Conservation (phyloP, 2,797 vertebrate species). For the Neostethus bicornis region DNA sequence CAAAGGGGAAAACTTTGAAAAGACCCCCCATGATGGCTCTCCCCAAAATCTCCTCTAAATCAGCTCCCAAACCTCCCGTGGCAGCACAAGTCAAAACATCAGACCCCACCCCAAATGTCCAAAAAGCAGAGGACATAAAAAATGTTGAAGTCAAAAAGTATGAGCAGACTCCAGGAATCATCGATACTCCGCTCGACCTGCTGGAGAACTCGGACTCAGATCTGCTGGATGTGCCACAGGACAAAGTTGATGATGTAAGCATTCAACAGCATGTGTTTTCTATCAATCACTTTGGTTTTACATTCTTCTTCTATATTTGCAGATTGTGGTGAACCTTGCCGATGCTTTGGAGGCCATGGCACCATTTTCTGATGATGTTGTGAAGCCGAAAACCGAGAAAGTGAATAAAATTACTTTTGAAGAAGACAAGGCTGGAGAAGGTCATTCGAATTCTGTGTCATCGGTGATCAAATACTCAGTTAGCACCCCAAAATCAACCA, state of each 20-base stretch:
- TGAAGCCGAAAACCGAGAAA: conserved; percentile 8
- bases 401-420: conserved; percentile 22
- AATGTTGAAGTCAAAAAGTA: background rate
- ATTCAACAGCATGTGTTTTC: background rate
- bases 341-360: conserved; percentile 74
- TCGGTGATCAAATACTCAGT: conserved; percentile 83
- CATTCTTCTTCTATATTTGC: background rate
- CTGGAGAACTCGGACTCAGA: conserved; percentile 68
- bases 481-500: conserved; percentile 84
- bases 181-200: conserved; percentile 74
- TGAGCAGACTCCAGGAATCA: conserved; percentile 45
- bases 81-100: conserved; percentile 3
- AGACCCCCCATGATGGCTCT: conserved; percentile 64
- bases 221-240: conserved; percentile 50
- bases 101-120: conserved; percentile 9
- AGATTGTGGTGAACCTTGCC: conserved; percentile 82
- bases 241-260: conserved; percentile 73
- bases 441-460: conserved; percentile 26
- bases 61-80: conserved; percentile 3
- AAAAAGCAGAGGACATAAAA: background rate
- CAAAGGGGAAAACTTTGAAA: conserved; percentile 78
- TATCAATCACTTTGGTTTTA: background rate
- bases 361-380: conserved; percentile 46
- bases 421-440: conserved; percentile 24
- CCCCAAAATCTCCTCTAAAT: conserved; percentile 29